Conservation (phyloP, 2,113 vertebrate species). For the Eulemur rufifrons region DNA sequence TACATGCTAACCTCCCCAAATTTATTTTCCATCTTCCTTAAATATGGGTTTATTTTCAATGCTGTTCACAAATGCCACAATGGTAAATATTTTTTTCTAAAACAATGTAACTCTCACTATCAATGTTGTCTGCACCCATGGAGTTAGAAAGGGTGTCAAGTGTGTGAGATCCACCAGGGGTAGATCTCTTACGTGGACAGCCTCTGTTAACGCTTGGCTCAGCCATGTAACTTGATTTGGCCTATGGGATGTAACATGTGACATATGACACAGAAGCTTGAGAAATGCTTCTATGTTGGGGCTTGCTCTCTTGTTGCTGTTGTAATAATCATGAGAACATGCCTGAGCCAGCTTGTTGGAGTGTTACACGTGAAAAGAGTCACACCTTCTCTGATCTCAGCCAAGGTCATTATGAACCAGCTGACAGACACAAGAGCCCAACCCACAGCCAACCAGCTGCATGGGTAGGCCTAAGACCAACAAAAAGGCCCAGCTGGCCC, state of each 20-base stretch:
- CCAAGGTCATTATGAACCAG: neutral
- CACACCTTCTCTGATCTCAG: neutral
- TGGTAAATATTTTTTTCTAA: neutral
- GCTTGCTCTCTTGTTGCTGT: neutral
- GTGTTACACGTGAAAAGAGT: neutral
- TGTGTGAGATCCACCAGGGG: neutral
- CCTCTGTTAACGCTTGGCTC: neutral
- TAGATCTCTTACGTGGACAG: neutral
- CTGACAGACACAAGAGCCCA: neutral
- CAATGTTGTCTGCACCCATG: neutral
- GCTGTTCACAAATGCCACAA: neutral
- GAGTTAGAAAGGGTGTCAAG: neutral
- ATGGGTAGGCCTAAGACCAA: neutral
- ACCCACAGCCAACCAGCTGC: neutral
- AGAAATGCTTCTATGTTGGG: neutral
- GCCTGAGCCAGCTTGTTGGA: neutral
- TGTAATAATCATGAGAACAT: neutral
- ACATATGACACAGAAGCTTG: neutral
- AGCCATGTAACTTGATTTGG: neutral
- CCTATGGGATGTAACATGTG: neutral
- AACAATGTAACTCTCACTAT: neutral
- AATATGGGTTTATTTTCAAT: neutral
- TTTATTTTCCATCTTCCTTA: constrained; percentile 17
- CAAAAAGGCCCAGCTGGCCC: neutral
- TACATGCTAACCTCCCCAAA: neutral